phyloP scores from a whole-genome alignment of 2,888 invertebrate genomes.

The Gymnoscelis rufifasciata region DNA sequence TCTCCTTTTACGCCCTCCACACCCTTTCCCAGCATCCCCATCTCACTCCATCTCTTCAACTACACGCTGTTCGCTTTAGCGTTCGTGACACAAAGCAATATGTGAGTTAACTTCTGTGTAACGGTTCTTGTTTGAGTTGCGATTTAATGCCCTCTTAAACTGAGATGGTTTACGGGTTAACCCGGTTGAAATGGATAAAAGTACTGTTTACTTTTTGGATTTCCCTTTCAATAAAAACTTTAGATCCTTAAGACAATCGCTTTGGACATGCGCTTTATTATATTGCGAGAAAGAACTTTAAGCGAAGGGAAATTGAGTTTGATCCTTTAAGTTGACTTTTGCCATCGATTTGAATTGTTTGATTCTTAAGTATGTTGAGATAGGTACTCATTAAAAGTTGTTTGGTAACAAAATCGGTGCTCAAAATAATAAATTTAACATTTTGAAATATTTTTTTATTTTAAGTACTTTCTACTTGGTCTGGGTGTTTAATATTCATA shows the following conservation, averaged over 20 bases:
- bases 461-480: too few relatives aligned
- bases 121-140: conserved; percentile 79
- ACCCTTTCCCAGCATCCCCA: conserved; percentile 62
- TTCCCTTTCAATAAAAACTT: conserved; percentile 64
- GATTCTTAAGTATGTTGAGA: conserved; percentile 14
- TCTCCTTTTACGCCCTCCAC: conserved; percentile 76
- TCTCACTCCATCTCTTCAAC: conserved; percentile 63
- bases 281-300: conserved; percentile 32
- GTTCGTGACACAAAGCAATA: conserved; percentile 80
- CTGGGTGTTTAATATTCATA: too few relatives aligned
- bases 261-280: conserved; percentile 44
- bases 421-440: not conserved
- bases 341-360: conserved; percentile 24
- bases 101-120: conserved; percentile 78
- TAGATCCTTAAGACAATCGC: conserved; percentile 57
- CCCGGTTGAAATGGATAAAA: conserved; percentile 73
- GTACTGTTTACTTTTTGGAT: conserved; percentile 73
- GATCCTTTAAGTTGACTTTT: conserved; percentile 29
- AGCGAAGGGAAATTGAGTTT: conserved; percentile 38
- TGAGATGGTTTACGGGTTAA: conserved; percentile 79
- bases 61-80: conserved; percentile 66
- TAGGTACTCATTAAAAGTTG: conserved; percentile 22
- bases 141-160: conserved; percentile 79
- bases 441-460: too few relatives aligned
- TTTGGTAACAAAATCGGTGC: not conserved